Base-by-base conservation (phyloP, 2,888 invertebrate genomes). In the Petrolisthes manimaculis region DNA sequence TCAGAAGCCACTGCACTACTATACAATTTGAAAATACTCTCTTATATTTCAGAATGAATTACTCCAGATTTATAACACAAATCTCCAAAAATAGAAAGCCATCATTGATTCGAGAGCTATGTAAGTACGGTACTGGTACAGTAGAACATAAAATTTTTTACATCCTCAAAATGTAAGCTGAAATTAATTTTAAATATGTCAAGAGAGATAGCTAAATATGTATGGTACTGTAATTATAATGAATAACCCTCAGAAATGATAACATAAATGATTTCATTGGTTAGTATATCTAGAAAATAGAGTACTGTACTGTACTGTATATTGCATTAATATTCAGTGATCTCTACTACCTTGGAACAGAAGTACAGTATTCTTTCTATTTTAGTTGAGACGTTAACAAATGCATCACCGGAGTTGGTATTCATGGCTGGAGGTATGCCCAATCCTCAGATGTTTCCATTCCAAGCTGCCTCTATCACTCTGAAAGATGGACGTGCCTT, bases 381-480 rank as follows among this genome's bases (percentile, higher is more conserved):
- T 81, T 53, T 81, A 82, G 84, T 90, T 12, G 91, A 88, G 12
- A 75, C 91, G 77, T 80, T 91, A 21, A 84, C 89, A 61, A 78
- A 84, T 71, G 91, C 91, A 8, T 90, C 92, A 14, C 91, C 91
- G n/a, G 90, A 91, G 37, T 61, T 91, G 51, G 92, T 92, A 55
- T 92, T 92, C 86, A 91, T 92, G 90, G 96, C 96, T 0, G 95
- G 96, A 91, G 96, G 96, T 0, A 95, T 96, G 94, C 96, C 96
- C 6, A 96, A 96, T 92, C 95, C 96, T 90, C 93, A 94, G 9
- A 95, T 95, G 21, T 96, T 96, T 92, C 96, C 96, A 0, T 96
- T 96, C 92, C 94, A 94, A 89, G 94, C 94, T 67, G 94, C 96
- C n/a, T 93, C 94, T 54, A 92, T 96, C 71, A 94, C 94, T 89